Conservation (phyloP, 2,797 vertebrate species). For the Lacerta viridis region DNA sequence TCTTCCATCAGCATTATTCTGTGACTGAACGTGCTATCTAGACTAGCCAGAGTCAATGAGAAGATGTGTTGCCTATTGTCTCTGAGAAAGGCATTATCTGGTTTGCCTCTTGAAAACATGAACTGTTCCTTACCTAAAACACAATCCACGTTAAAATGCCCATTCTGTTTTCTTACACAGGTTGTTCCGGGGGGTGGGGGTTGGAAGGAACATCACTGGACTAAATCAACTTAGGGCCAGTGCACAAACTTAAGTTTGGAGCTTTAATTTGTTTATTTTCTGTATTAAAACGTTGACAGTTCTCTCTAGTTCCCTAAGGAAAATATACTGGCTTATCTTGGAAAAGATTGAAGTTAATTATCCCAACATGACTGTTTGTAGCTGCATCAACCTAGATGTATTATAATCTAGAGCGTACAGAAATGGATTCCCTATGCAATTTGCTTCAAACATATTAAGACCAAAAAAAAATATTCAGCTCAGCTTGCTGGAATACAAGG, state of each 20-base stretch:
- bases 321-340: neutral
- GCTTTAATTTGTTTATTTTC: neutral
- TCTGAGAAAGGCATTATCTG: neutral
- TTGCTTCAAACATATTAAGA: neutral
- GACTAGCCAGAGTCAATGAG: neutral
- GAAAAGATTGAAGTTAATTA: slow-evolving; percentile 1
- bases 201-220: neutral
- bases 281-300: slow-evolving; percentile 25
- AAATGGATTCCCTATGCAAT: neutral
- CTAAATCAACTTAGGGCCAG: neutral
- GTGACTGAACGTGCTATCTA: neutral
- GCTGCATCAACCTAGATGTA: neutral
- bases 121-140: neutral
- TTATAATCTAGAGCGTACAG: neutral
- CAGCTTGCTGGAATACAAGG: neutral
- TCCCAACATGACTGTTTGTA: neutral
- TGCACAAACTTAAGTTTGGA: slow-evolving; percentile 29
- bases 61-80: neutral
- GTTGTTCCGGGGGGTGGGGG: neutral
- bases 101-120: neutral
- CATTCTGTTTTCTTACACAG: slow-evolving; percentile 17
- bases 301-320: slow-evolving; percentile 17
- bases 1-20: neutral
- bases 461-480: neutral
- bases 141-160: neutral